Conservation (phyloP, 2,888 invertebrate species). For the Nomada flava region DNA sequence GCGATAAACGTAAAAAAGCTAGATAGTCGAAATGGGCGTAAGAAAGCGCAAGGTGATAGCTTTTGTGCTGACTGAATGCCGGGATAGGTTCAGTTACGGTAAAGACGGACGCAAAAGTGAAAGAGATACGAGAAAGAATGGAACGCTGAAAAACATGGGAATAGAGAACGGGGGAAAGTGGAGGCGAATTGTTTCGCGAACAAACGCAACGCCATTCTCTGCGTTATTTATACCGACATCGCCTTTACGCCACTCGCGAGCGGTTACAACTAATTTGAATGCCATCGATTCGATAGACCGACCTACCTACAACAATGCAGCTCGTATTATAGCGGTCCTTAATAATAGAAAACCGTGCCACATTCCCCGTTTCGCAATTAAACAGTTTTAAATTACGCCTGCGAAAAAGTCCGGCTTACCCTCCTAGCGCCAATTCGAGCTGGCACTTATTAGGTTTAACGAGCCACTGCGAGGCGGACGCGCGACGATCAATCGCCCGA, state of each 20-base stretch:
- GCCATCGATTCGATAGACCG: constrained; percentile 10
- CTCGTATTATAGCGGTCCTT: neutral
- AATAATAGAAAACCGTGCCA: constrained; percentile 5
- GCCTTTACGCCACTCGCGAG: too few species aligned
- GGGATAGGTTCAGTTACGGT: constrained; percentile 58
- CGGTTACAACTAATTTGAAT: constrained; percentile 9
- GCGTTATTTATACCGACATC: constrained; percentile 3
- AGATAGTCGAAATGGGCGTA: constrained; percentile 18
- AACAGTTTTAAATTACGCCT: constrained; percentile 1
- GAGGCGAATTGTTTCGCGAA: constrained; percentile 17
- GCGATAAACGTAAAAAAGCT: constrained; percentile 7
- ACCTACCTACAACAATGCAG: neutral
- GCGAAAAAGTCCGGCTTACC: constrained; percentile 29
- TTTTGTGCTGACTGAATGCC: constrained; percentile 68
- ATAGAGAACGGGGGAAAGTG: constrained; percentile 16
- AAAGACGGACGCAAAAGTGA: constrained; percentile 34
- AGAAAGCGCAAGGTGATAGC: constrained; percentile 69
- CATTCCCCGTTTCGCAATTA: neutral
- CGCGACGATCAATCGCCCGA: constrained; percentile 49
- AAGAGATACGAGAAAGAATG: constrained; percentile 15
- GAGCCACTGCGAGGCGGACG: constrained; percentile 8
- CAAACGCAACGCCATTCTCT: neutral
- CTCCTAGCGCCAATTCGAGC: constrained; percentile 8
- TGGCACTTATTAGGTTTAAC: constrained; percentile 36
- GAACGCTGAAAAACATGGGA: constrained; percentile 6